Conservation (phyloP, 2,888 invertebrate species). For the Diploptera punctata region DNA sequence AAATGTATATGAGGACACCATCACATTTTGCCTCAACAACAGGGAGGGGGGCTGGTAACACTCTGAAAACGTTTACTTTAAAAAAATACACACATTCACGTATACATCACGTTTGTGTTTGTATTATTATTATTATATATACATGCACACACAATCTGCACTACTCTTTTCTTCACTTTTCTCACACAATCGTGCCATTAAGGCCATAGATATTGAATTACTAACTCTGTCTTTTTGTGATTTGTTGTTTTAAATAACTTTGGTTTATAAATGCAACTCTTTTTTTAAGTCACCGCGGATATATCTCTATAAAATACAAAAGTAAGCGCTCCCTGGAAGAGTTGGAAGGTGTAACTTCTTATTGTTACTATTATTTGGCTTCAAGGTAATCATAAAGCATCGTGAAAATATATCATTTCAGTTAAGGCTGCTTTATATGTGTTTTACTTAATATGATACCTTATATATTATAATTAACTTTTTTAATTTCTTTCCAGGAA, state of each 20-base stretch:
- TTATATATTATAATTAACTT: not conserved
- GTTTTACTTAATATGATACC: no score
- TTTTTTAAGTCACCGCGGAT: no score
- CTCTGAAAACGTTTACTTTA: not conserved
- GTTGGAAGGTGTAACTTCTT: not conserved
- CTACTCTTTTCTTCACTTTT: not conserved
- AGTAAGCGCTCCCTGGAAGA: conserved; percentile 1
- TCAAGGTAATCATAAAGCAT: not conserved
- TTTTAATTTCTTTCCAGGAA: not conserved
- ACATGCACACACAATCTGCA: conserved; percentile 5
- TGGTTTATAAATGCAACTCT: no score
- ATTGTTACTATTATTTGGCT: conserved; percentile 5
- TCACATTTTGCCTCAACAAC: not conserved
- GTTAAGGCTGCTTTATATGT: conserved; percentile 9
- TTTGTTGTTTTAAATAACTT: no score
- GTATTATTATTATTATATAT: not conserved
- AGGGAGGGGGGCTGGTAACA: not conserved
- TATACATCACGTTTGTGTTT: conserved; percentile 14
- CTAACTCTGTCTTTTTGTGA: no score
- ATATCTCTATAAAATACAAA: conserved; percentile 2
- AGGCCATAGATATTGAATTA: not conserved
- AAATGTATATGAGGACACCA: not conserved
- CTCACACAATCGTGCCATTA: not conserved
- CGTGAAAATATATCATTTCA: not conserved
- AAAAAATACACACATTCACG: conserved; percentile 21